phyloP scores from a whole-genome alignment of 2,888 invertebrate genomes.

The Schrankia costaestrigalis region DNA sequence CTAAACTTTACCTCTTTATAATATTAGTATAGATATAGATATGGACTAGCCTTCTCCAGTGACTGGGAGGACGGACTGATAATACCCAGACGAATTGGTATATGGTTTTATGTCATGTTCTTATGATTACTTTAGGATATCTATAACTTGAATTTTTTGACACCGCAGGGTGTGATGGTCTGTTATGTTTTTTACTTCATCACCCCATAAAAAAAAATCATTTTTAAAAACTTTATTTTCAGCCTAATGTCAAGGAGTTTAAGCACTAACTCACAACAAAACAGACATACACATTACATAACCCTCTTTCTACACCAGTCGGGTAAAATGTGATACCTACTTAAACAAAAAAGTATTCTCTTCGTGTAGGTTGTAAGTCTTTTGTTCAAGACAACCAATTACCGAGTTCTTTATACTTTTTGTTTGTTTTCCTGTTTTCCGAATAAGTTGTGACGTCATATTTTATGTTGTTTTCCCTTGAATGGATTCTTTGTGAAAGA shows the following conservation, averaged over 20 bases:
- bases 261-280: no score
- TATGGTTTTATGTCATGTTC: no score
- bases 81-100: no score
- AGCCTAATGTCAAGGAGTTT: no score
- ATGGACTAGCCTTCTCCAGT: background rate
- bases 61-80: no score
- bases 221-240: no score
- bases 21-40: background rate
- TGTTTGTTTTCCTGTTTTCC: constrained; percentile 3
- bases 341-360: background rate
- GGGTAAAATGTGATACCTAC: no score
- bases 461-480: constrained; percentile 11
- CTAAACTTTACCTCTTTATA: background rate
- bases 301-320: no score
- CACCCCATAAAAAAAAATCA: no score
- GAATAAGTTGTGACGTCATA: constrained; percentile 6
- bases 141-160: no score
- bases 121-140: no score
- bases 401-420: constrained; percentile 1
- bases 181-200: background rate
- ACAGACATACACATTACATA: no score
- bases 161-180: background rate
- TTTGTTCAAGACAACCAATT: background rate
- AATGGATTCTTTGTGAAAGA: background rate
- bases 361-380: background rate